Percentiles rank a stretch among this genome's conserved stretches.
Evolutionary conservation across 2,113 vertebrate species (phyloP).

Genomic region (Thryonomys swinderianus): DNA sequence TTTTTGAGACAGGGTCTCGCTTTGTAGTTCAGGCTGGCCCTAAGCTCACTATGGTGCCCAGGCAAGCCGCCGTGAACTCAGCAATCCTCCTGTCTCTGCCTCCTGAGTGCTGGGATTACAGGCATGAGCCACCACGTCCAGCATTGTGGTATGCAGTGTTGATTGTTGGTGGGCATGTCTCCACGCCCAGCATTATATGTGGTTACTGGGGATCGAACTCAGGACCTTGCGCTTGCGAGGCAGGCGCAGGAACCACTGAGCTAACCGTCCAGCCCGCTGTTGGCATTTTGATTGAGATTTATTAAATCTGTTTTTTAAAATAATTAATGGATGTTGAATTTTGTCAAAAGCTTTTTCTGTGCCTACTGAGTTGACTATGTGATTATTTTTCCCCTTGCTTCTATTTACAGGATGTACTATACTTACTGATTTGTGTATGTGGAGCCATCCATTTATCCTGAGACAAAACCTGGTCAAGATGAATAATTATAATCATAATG

Average conservation of each 20-base stretch:
- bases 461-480: not conserved
- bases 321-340: not conserved
- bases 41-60: not conserved
- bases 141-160: no score
- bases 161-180: no score
- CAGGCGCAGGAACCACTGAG: no score
- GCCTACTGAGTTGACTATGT: not conserved
- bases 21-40: not conserved
- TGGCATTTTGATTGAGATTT: not conserved
- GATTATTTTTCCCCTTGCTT: not conserved
- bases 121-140: no score
- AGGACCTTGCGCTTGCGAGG: no score
- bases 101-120: no score
- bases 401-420: not conserved
- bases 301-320: not conserved
- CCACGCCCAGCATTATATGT: no score
- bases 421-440: not conserved
- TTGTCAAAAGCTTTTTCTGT: not conserved
- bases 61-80: no score
- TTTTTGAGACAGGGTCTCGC: no score
- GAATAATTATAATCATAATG: not conserved
- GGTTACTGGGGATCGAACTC: no score
- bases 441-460: not conserved
- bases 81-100: no score
- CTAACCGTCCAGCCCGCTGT: no score